Percentiles rank a stretch among this genome's conserved stretches.
Conservation (phyloP, 2,888 invertebrate genomes). For the Slavum lentiscoides region DNA sequence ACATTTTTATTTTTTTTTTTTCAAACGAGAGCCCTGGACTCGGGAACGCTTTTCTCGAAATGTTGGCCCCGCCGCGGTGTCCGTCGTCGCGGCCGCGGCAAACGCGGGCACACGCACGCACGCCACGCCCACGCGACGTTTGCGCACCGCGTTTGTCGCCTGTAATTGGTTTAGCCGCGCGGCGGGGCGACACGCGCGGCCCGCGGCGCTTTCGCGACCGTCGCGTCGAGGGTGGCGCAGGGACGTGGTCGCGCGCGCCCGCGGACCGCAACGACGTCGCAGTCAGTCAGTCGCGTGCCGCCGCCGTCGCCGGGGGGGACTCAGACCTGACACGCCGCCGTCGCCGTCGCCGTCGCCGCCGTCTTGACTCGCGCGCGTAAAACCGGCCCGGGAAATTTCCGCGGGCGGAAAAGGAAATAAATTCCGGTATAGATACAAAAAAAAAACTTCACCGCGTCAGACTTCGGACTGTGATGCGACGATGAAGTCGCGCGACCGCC, state of each 20-base stretch:
- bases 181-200: slow-evolving; percentile 51
- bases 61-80: no score
- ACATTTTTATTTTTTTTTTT: no score
- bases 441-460: background rate
- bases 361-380: background rate
- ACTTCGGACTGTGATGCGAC: slow-evolving; percentile 18
- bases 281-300: slow-evolving; percentile 44
- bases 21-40: no score
- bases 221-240: background rate
- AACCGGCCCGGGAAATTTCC: no score
- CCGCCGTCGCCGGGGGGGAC: slow-evolving; percentile 36
- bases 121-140: slow-evolving; percentile 46
- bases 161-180: slow-evolving; percentile 52
- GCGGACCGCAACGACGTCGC: slow-evolving; percentile 9
- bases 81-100: background rate
- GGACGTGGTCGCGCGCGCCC: background rate
- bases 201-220: slow-evolving; percentile 40
- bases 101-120: background rate
- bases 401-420: background rate
- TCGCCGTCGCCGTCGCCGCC: background rate
- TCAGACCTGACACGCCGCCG: background rate
- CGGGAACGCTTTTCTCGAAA: no score
- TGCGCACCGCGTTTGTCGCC: slow-evolving; percentile 47
- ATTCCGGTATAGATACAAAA: no score
- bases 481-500: slow-evolving; percentile 34